Evolutionary conservation across 1,140 invertebrate genomes (phyloP), one percentile per base, ranked within the genome.

Genomic region (Sesamia nonagrioides): DNA sequence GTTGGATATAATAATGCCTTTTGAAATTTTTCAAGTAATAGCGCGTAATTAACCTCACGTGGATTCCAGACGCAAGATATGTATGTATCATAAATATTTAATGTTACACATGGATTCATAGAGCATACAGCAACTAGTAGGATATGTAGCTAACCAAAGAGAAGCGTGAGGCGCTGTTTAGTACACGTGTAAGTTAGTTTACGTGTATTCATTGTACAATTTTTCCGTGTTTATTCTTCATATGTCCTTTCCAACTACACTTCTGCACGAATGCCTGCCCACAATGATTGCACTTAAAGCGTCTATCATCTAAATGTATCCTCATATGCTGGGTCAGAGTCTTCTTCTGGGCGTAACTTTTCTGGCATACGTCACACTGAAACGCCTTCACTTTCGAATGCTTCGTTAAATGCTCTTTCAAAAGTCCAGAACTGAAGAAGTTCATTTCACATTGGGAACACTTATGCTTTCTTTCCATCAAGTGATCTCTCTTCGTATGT

Each of bases 271-370:
- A 95, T 0, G 89, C 84, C 72, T 93, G 92, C 4, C 88, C 88
- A 78, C 95, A 95, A 45, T 89, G 69, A 15, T 79, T 52, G 77
- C 95, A 95, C 37, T 88, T 88, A 68, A 89, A 95, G 0, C 93
- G 94, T 9, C 79, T 63, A 17, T 86, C 81, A 6, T 96, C 95
- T 1, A 95, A 92, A 42, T 91, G 89, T 45, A 96, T 37, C 54
- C 82, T 95, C 75, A 95, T 85, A 69, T 96, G 96, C n/a, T 95
- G 92, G 37, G 94, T 95, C 42, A 96, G 88, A n/a, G 95, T 94
- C 6, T 95, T 95, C 75, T 95, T 92, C 18, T 93, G 91, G 0
- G 84, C 58, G 15, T 79, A 95, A 7, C 90, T 87, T 71, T 94
- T 95, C 8, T 91, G 86, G 54, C 95, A 92, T 0, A 85, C 71